Conservation (phyloP, 2,113 vertebrate species). For the Meleagris gallopavo region DNA sequence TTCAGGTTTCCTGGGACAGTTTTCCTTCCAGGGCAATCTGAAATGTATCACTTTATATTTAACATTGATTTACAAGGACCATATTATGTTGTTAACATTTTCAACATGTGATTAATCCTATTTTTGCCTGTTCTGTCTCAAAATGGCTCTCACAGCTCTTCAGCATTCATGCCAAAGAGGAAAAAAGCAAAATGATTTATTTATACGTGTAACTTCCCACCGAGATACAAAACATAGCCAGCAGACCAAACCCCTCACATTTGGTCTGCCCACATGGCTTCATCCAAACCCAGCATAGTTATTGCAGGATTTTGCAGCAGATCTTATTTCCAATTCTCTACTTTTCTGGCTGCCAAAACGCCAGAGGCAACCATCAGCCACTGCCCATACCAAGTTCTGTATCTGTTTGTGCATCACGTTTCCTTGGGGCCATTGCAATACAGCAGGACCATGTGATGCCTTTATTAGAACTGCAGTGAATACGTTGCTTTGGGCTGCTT, state of each 20-base stretch:
- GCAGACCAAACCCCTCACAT: neutral
- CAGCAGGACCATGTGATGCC: rapidly evolving
- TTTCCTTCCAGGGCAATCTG: neutral
- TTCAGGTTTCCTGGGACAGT: slow-evolving; percentile 16
- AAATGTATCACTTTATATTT: slow-evolving; percentile 4
- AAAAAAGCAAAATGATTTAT: neutral
- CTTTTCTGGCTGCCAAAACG: neutral
- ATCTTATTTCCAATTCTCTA: neutral
- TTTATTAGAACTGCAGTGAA: neutral
- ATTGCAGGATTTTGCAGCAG: neutral
- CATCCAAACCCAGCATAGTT: neutral
- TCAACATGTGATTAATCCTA: neutral
- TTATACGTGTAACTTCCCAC: neutral
- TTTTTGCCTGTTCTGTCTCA: neutral
- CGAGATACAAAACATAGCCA: neutral
- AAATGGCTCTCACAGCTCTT: neutral
- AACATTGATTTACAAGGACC: neutral
- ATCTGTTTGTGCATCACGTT: neutral
- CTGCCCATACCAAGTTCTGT: neutral
- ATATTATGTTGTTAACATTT: neutral
- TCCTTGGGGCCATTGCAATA: neutral
- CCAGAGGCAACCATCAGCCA: neutral
- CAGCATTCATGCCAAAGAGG: neutral
- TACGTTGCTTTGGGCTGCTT: neutral
- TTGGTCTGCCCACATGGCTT: neutral